A percentile compares a stretch with the other conserved stretches of the same genome.
phyloP scores from a whole-genome alignment of 2,888 invertebrate genomes.

The Hirtodrosophila histrioides region DNA sequence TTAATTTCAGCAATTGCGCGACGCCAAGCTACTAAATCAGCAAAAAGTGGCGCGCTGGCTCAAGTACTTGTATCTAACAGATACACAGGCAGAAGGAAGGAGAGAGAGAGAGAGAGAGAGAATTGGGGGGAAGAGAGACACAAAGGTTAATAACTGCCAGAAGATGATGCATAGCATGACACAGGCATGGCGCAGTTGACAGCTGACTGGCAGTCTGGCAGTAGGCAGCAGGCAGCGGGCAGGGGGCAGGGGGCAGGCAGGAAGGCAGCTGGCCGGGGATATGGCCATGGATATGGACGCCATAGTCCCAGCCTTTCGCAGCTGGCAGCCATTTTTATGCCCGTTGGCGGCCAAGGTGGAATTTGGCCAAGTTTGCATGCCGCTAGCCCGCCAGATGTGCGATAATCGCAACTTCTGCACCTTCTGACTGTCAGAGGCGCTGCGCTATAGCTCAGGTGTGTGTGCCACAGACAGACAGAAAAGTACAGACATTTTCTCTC shows the following conservation, averaged over 20 bases:
- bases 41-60: slow-evolving; percentile 35
- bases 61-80: slow-evolving; percentile 46
- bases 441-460: slow-evolving; percentile 49
- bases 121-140: slow-evolving; percentile 16
- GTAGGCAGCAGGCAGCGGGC: slow-evolving; percentile 14
- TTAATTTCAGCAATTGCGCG: slow-evolving; percentile 64
- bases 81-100: slow-evolving; percentile 22
- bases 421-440: slow-evolving; percentile 61
- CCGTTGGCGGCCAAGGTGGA: slow-evolving; percentile 63
- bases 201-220: slow-evolving; percentile 72
- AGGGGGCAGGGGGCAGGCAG: background rate
- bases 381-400: slow-evolving; percentile 40
- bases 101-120: slow-evolving; percentile 3
- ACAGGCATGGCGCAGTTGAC: slow-evolving; percentile 70
- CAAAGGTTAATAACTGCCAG: slow-evolving; percentile 79
- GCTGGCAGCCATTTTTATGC: slow-evolving; percentile 80
- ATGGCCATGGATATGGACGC: slow-evolving; percentile 46
- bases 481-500: slow-evolving; percentile 33
- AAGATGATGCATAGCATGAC: slow-evolving; percentile 80
- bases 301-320: slow-evolving; percentile 51
- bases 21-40: slow-evolving; percentile 62
- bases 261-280: slow-evolving; percentile 45
- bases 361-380: slow-evolving; percentile 64
- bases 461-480: slow-evolving; percentile 30
- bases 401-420: slow-evolving; percentile 79